Conservation (phyloP, 2,113 vertebrate genomes). For the Epinephelus moara region DNA sequence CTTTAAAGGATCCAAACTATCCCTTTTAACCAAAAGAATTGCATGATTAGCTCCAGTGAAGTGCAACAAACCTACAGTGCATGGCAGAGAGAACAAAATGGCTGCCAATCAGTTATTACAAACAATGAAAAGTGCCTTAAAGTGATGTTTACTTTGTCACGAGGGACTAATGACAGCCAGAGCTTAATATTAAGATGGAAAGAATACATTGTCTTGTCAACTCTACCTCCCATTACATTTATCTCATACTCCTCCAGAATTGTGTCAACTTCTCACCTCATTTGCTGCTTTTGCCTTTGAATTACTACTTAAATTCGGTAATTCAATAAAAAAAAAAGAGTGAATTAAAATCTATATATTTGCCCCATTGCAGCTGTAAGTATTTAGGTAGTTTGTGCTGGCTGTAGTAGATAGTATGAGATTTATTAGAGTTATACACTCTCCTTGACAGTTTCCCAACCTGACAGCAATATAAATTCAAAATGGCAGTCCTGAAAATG, state of each 20-base stretch:
- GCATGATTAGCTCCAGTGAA: background rate
- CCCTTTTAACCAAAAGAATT: too few relatives aligned
- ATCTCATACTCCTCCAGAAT: background rate
- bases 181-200: background rate
- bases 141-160: background rate
- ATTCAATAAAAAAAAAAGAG: background rate
- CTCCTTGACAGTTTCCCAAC: background rate
- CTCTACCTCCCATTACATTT: too few relatives aligned
- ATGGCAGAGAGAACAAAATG: background rate
- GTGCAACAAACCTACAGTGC: background rate
- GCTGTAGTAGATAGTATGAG: background rate
- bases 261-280: background rate
- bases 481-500: conserved; percentile 3
- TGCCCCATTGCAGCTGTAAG: background rate
- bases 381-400: background rate
- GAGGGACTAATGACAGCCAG: background rate
- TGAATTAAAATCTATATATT: background rate
- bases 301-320: background rate
- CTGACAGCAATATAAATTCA: background rate
- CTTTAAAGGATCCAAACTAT: too few relatives aligned
- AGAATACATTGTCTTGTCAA: background rate
- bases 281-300: background rate
- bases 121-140: background rate
- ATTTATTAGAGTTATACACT: background rate
- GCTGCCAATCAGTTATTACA: background rate